Conservation (phyloP, 2,888 invertebrate genomes). For the Alviniconcha strummeri region DNA sequence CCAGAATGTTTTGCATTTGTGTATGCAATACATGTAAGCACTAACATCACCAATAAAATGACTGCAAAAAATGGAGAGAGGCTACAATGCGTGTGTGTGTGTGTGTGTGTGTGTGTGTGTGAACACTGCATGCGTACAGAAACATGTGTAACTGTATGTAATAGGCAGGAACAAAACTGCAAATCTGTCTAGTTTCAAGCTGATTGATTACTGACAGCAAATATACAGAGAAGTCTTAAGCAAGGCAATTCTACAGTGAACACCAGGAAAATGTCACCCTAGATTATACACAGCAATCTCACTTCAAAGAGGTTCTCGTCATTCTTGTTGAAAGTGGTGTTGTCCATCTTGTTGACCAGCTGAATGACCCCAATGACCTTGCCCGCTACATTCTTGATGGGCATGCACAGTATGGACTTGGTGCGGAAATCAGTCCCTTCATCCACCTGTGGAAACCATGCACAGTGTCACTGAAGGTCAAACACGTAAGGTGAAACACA, state of each 20-base stretch:
- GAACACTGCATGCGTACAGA: neutral
- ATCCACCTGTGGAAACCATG: conserved; percentile 76
- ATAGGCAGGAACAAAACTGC: too few species aligned
- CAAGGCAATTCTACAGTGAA: too few species aligned
- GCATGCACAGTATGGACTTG: conserved; percentile 94
- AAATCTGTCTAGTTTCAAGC: too few species aligned
- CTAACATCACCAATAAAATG: too few species aligned
- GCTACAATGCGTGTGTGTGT: neutral
- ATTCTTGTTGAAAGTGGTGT: conserved; percentile 92
- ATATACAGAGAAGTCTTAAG: too few species aligned
- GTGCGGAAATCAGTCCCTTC: conserved; percentile 88
- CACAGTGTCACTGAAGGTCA: neutral
- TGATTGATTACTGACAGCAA: too few species aligned
- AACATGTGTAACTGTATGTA: too few species aligned
- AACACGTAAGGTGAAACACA: neutral
- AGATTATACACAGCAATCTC: conserved; percentile 15
- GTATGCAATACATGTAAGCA: too few species aligned
- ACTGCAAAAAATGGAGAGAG: too few species aligned
- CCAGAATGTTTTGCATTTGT: too few species aligned
- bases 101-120: neutral
- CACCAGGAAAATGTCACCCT: too few species aligned
- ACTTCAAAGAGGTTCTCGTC: conserved; percentile 95
- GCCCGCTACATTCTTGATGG: conserved; percentile 93
- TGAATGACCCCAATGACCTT: conserved; percentile 92
- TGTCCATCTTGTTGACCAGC: conserved; percentile 94